Evolutionary conservation across 1,140 invertebrate genomes (phyloP), one percentile per base, ranked within the genome.

Genomic region (Leptinotarsa defecta): DNA sequence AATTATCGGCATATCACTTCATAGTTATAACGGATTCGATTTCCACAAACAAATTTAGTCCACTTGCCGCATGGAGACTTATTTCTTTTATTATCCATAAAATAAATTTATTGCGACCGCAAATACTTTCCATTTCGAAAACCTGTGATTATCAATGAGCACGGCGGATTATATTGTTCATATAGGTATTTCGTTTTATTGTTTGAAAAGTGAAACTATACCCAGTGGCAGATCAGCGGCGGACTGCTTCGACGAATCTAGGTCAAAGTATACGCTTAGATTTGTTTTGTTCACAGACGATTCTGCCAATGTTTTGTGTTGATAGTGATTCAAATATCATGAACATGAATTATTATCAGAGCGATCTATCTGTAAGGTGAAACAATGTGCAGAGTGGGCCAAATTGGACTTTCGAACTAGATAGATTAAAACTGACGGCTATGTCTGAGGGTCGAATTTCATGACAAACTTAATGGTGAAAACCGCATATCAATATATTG

Each of bases 111-210:
- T 57, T 57, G 52, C 52, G 52, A 13, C n/a, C n/a, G 17, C 15
- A 57, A 57, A 57, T 19, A 57, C 52, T 57, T 57, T 57, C 52
- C 52, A 57, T 57, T 57, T 57, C n/a, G 52, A 57, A 57, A 57
- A 57, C 15, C 6, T 57, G n/a, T 57, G 13, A 57, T 57, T 19
- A 57, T 57, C n/a, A 57, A 57, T 57, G 6, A 57, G n/a, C 15
- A 19, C 52, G 52, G 15, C 52, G 15, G 52, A 57, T 57, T 57
- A 17, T 57, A 57, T 57, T 57, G 52, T n/a, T 57, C 52, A 57
- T 57, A 57, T 57, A n/a, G n/a, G n/a, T n/a, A 57, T 57, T 57
- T 57, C 13, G 52, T 57, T 57, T 57, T 57, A 57, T 17, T 57
- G 52, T 57, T 19, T 57, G 52, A 57, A 43, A 57, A 57, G 52